These are phyloP conservation scores for Amphipoea oculea DNA, from an alignment of 2,888 invertebrate genomes.

Conservation along the genomic window DNA sequence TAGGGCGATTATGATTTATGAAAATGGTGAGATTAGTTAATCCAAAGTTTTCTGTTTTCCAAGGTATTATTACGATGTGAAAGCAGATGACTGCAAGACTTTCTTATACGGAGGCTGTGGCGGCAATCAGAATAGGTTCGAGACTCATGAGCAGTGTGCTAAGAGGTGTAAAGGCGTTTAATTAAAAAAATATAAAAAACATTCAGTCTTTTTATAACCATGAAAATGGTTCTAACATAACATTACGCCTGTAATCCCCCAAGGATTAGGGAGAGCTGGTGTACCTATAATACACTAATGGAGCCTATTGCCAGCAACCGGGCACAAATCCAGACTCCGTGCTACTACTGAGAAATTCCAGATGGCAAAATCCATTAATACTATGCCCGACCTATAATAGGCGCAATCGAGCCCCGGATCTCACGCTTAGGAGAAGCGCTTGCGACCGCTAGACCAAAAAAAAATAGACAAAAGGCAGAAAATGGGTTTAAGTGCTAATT, in stretches of 20 bases:
- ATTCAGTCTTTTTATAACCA: neutral
- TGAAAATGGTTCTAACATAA: neutral
- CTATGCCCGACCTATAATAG: neutral
- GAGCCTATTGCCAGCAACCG: neutral
- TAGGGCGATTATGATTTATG: neutral
- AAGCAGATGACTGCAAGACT: conserved; percentile 69
- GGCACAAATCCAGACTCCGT: neutral
- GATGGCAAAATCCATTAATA: neutral
- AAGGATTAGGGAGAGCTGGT: neutral
- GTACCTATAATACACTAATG: neutral
- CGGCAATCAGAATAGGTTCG: conserved; percentile 80
- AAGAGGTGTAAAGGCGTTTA: conserved; percentile 45
- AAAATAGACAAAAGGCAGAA: too few relatives aligned
- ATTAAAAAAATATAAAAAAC: neutral
- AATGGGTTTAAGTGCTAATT: neutral
- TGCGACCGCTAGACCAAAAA: too few relatives aligned
- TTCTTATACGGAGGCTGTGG: conserved; percentile 83
- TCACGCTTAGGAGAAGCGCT: neutral
- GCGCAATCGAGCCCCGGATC: neutral
- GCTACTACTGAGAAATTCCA: neutral
- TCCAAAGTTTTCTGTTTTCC: neutral
- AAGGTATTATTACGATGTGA: conserved; percentile 79
- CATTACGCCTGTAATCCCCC: neutral
- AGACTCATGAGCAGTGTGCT: conserved; percentile 61
- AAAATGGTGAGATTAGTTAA: neutral